Percentiles rank a stretch among this genome's conserved stretches.
Conservation (phyloP, 2,888 invertebrate species). For the Scaptomyza flava region DNA sequence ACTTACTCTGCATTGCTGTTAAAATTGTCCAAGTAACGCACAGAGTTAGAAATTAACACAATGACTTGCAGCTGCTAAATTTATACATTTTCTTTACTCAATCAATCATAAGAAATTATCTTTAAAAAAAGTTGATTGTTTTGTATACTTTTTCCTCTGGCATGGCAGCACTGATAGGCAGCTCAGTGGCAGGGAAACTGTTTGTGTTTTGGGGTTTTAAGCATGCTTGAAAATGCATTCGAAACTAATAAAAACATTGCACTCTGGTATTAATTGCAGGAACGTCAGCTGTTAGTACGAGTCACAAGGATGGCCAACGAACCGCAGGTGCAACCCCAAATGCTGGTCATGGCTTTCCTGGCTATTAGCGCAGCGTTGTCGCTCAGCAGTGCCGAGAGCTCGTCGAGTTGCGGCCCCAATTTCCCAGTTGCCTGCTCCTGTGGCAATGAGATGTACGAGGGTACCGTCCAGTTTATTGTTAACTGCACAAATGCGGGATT, state of each 20-base stretch:
- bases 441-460: slow-evolving; percentile 85
- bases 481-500: slow-evolving; percentile 89
- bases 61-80: background rate
- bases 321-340: slow-evolving; percentile 43
- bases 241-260: slow-evolving; percentile 61
- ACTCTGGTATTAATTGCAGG: slow-evolving; percentile 61
- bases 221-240: slow-evolving; percentile 53
- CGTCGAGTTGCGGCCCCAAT: slow-evolving; percentile 84
- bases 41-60: no score
- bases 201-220: slow-evolving; percentile 1
- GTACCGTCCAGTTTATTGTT: slow-evolving; percentile 86
- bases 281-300: background rate
- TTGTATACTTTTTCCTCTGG: no score
- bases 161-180: background rate
- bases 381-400: slow-evolving; percentile 50
- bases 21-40: background rate
- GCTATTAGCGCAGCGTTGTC: slow-evolving; percentile 49
- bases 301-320: slow-evolving; percentile 47
- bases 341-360: slow-evolving; percentile 48
- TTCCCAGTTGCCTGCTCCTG: slow-evolving; percentile 86
- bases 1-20: background rate
- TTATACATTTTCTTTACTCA: background rate
- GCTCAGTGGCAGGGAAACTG: background rate
- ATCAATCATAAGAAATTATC: no score
- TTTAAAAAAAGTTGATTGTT: background rate